These are phyloP conservation scores for Platerodrilus igneus DNA, from an alignment of 2,888 invertebrate species.

Conservation along the genomic window DNA sequence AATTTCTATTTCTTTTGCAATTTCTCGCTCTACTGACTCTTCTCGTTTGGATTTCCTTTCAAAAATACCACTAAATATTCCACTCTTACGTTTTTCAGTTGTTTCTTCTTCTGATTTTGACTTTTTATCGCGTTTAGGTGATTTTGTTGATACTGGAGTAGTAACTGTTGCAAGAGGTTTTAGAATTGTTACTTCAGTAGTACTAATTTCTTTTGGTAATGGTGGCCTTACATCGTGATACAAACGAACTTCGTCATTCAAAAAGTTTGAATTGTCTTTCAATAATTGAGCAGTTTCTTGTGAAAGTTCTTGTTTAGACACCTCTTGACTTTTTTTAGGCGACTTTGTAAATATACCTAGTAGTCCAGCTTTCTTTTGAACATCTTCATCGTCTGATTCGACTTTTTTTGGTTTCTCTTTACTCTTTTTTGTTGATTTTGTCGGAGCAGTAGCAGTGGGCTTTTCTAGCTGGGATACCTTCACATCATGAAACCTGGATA, in stretches of 20 bases:
- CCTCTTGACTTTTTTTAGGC: too few relatives aligned
- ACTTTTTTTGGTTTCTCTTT: background rate
- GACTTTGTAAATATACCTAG: too few relatives aligned
- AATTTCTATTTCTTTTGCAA: conserved; percentile 5
- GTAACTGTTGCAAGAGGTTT: too few relatives aligned
- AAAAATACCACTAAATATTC: conserved; percentile 30
- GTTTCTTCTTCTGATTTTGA: conserved; percentile 19
- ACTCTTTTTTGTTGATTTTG: too few relatives aligned
- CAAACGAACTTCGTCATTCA: conserved; percentile 27
- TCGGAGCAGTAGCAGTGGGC: too few relatives aligned
- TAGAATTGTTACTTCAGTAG: too few relatives aligned
- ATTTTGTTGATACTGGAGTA: too few relatives aligned
- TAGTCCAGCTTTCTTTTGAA: background rate
- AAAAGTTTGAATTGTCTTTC: conserved; percentile 28
- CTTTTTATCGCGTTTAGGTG: conserved; percentile 12
- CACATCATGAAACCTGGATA: too few relatives aligned
- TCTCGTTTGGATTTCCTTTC: conserved; percentile 16
- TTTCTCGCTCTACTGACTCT: conserved; percentile 6
- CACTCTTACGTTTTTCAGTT: conserved; percentile 20
- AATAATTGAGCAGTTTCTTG: conserved; percentile 12
- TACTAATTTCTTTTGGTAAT: background rate
- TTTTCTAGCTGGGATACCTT: too few relatives aligned
- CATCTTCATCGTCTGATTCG: background rate
- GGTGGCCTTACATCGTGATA: conserved; percentile 19
- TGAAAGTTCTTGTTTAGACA: background rate